Evolutionary conservation across 2,888 invertebrate genomes (phyloP).

Genomic region (Rhagonycha fulva): DNA sequence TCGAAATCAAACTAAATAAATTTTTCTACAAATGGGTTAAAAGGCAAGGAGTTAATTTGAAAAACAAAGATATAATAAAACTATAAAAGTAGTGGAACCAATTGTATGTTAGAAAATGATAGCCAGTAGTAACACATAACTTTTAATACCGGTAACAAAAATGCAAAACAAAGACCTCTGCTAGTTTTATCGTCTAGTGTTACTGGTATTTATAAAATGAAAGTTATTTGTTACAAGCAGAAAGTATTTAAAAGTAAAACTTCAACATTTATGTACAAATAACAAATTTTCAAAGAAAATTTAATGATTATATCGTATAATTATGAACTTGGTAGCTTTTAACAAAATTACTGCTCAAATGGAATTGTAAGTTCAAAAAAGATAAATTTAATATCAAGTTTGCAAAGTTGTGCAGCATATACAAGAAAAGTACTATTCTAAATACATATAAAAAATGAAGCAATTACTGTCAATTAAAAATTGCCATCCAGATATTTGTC

Average conservation of each 20-base stretch:
- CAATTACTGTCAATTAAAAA: neutral
- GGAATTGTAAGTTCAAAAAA: neutral
- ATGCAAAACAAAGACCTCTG: neutral
- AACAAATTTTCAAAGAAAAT: neutral
- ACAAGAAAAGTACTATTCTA: no score
- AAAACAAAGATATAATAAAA: neutral
- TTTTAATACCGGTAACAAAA: neutral
- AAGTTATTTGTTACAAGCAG: neutral
- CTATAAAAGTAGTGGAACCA: neutral
- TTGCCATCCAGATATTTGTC: neutral
- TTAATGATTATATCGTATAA: neutral
- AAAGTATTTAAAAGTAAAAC: neutral
- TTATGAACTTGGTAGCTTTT: neutral
- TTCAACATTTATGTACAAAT: neutral
- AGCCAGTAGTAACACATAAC: neutral
- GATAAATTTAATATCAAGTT: no score
- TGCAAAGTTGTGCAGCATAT: no score
- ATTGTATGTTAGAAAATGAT: neutral
- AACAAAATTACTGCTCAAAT: neutral
- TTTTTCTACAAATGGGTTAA: neutral
- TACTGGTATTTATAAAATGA: neutral
- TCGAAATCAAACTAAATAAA: neutral
- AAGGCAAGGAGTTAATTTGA: neutral
- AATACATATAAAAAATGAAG: no score
- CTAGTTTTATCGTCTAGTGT: neutral